These are phyloP conservation scores for Scaptomyza flava DNA, from an alignment of 2,888 invertebrate species.

Conservation along the genomic window DNA sequence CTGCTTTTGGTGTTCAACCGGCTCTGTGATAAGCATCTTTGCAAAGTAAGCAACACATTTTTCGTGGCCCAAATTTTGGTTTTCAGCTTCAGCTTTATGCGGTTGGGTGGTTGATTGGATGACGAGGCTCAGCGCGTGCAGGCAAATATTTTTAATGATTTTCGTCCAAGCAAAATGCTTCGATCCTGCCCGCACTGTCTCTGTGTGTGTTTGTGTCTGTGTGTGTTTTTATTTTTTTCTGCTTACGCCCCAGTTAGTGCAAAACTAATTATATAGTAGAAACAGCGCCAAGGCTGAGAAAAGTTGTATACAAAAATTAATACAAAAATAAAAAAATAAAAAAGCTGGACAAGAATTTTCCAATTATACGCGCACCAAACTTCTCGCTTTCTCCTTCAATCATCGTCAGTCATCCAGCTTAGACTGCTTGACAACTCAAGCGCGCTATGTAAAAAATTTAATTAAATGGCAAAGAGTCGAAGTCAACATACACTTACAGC, in stretches of 20 bases:
- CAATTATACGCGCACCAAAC: constrained; percentile 43
- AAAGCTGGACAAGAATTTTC: constrained; percentile 52
- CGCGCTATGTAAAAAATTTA: constrained; percentile 24
- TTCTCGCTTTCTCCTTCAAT: constrained; percentile 16
- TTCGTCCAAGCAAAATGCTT: constrained; percentile 53
- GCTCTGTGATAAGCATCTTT: constrained; percentile 81
- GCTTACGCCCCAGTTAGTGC: constrained; percentile 77
- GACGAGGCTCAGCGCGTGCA: constrained; percentile 76
- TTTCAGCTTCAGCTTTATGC: constrained; percentile 43
- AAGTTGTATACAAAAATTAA: not conserved
- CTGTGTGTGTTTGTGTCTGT: constrained; percentile 22
- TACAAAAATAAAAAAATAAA: not conserved
- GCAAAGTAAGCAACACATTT: constrained; percentile 83
- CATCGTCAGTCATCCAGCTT: constrained; percentile 40
- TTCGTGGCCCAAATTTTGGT: constrained; percentile 81
- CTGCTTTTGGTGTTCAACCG: constrained; percentile 50
- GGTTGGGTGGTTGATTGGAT: constrained; percentile 72
- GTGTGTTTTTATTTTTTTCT: constrained; percentile 19
- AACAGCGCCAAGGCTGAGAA: constrained; percentile 23
- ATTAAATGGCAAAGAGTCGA: no score
- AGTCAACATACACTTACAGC: no score
- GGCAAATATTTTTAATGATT: constrained; percentile 79
- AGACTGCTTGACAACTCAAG: constrained; percentile 44
- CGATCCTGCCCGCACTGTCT: constrained; percentile 54
- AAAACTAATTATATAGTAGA: constrained; percentile 70